These are phyloP conservation scores for Nymphalis c-album DNA, from an alignment of 2,888 invertebrate species.

Conservation along the genomic window DNA sequence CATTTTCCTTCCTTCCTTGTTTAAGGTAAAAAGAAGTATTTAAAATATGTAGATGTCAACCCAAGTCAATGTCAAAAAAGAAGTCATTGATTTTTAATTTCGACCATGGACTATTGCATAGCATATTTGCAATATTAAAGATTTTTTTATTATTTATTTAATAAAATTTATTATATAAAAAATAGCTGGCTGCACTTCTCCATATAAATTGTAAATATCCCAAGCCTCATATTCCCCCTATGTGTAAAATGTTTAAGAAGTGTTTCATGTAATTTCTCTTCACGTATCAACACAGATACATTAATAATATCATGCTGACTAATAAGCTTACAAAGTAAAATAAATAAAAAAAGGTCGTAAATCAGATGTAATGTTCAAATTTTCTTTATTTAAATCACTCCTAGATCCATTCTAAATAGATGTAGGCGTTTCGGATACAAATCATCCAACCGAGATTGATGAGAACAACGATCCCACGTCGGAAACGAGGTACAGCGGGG, in stretches of 20 bases:
- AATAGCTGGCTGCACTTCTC: too few relatives aligned
- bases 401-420: conserved; percentile 16
- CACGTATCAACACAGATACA: too few relatives aligned
- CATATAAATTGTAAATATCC: too few relatives aligned
- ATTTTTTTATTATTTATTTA: too few relatives aligned
- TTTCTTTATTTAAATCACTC: conserved; percentile 9
- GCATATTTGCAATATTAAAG: too few relatives aligned
- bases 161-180: not conserved
- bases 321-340: not conserved
- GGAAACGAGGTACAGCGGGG: conserved; percentile 44
- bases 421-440: conserved; percentile 21
- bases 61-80: too few relatives aligned
- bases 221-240: too few relatives aligned
- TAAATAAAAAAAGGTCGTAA: not conserved
- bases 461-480: conserved; percentile 38
- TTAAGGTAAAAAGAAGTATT: not conserved
- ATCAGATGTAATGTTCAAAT: not conserved
- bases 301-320: not conserved
- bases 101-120: too few relatives aligned
- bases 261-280: too few relatives aligned
- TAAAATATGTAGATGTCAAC: too few relatives aligned
- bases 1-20: not conserved
- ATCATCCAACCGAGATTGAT: conserved; percentile 23
- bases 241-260: too few relatives aligned
- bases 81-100: too few relatives aligned